Evolutionary conservation across 2,797 vertebrate species (phyloP).

Genomic region (Choloepus didactylus): DNA sequence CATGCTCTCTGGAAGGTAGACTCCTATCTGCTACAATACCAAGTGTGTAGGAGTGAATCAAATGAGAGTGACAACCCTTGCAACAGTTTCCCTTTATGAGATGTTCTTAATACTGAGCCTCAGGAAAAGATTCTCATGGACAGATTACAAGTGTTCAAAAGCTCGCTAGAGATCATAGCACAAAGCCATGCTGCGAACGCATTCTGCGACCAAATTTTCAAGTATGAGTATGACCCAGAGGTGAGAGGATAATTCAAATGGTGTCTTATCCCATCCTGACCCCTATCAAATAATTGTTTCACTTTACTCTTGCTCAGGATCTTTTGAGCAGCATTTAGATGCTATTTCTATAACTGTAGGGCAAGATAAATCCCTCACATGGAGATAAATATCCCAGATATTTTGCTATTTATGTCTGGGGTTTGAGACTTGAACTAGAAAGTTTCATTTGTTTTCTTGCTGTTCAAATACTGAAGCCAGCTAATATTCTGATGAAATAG

Average conservation of each 20-base stretch:
- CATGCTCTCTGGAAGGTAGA: constrained; percentile 47
- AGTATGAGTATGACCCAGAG: constrained; percentile 42
- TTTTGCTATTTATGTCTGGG: constrained; percentile 41
- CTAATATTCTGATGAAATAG: not conserved
- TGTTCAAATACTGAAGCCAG: not conserved
- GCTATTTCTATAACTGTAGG: constrained; percentile 51
- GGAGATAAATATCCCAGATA: constrained; percentile 34
- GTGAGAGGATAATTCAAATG: constrained; percentile 60
- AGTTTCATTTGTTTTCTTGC: constrained; percentile 53
- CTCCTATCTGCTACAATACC: constrained; percentile 60
- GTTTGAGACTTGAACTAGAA: constrained; percentile 62
- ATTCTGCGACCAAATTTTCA: constrained; percentile 65
- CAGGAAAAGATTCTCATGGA: constrained; percentile 71
- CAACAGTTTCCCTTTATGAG: constrained; percentile 68
- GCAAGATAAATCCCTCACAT: constrained; percentile 56
- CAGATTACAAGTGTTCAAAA: constrained; percentile 78
- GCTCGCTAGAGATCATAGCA: constrained; percentile 65
- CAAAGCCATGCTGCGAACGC: constrained; percentile 29
- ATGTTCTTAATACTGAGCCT: constrained; percentile 74
- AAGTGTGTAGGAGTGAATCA: constrained; percentile 58
- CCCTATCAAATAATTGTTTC: constrained; percentile 62
- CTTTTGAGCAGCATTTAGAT: constrained; percentile 53
- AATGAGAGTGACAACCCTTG: constrained; percentile 66
- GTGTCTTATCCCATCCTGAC: constrained; percentile 20
- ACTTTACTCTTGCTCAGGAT: constrained; percentile 59